Evolutionary conservation across 2,113 vertebrate species (phyloP).

Genomic region (Dasyprocta punctata): DNA sequence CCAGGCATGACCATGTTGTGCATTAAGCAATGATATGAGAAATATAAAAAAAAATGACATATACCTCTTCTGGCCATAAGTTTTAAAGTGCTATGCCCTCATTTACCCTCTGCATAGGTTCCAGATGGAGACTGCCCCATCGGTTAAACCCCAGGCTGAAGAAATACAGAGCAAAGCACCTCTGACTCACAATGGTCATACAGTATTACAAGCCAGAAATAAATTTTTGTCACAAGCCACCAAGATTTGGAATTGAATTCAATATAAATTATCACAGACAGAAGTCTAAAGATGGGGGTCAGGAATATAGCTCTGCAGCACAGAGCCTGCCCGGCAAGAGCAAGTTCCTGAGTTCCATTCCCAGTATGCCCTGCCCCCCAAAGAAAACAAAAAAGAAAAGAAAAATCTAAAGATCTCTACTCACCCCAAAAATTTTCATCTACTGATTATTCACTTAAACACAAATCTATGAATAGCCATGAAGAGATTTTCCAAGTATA

Average conservation of each 20-base stretch:
- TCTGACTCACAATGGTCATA: not conserved
- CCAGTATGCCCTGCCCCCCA: too few relatives aligned
- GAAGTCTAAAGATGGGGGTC: not conserved
- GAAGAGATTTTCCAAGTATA: not conserved
- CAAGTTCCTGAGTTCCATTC: too few relatives aligned
- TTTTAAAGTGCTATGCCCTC: not conserved
- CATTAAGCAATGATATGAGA: conserved; percentile 3
- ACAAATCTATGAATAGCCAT: not conserved
- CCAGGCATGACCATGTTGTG: not conserved
- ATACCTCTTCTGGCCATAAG: not conserved
- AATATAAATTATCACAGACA: not conserved
- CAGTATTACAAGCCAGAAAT: not conserved
- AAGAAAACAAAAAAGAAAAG: too few relatives aligned
- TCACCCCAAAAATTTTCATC: not conserved
- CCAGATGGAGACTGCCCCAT: not conserved
- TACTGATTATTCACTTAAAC: not conserved
- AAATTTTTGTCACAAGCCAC: not conserved
- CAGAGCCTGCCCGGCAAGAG: too few relatives aligned
- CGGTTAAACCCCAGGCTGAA: not conserved
- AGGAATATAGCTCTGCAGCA: too few relatives aligned
- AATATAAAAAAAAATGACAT: not conserved
- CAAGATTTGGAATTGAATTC: not conserved
- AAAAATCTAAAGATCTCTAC: too few relatives aligned
- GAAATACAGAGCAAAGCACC: not conserved
- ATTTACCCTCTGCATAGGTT: not conserved